Conservation (phyloP, 1,140 invertebrate species). For the Cydia amplana region DNA sequence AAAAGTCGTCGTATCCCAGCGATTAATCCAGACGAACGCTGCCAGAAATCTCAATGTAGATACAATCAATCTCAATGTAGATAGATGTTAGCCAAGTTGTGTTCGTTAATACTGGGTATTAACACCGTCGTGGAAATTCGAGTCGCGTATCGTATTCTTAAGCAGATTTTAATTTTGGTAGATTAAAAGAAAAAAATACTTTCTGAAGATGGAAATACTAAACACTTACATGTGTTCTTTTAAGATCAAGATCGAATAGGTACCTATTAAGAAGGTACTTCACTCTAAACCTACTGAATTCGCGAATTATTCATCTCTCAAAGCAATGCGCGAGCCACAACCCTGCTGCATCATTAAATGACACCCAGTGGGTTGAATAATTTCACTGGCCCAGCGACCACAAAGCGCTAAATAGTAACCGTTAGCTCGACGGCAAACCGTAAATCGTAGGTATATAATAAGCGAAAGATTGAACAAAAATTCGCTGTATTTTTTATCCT, state of each 20-base stretch:
- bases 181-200: background rate
- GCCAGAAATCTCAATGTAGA: conserved; percentile 17
- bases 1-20: conserved; percentile 13
- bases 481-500: background rate
- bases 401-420: conserved; percentile 29
- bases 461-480: background rate
- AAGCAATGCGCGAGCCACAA: background rate
- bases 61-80: too few species aligned
- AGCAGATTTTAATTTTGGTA: background rate
- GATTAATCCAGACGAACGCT: background rate
- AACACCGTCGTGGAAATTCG: conserved; percentile 20
- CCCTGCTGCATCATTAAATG: conserved; percentile 26
- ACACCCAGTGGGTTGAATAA: conserved; percentile 29
- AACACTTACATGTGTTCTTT: background rate
- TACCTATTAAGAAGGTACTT: too few species aligned
- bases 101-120: background rate
- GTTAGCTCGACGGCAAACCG: background rate
- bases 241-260: too few species aligned
- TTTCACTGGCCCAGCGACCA: conserved; percentile 17
- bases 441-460: conserved; percentile 1
- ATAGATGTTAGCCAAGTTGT: too few species aligned
- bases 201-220: background rate
- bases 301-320: background rate
- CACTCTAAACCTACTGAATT: background rate
- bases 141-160: background rate